Conservation (phyloP, 1,140 invertebrate genomes). For the Ips typographus region DNA sequence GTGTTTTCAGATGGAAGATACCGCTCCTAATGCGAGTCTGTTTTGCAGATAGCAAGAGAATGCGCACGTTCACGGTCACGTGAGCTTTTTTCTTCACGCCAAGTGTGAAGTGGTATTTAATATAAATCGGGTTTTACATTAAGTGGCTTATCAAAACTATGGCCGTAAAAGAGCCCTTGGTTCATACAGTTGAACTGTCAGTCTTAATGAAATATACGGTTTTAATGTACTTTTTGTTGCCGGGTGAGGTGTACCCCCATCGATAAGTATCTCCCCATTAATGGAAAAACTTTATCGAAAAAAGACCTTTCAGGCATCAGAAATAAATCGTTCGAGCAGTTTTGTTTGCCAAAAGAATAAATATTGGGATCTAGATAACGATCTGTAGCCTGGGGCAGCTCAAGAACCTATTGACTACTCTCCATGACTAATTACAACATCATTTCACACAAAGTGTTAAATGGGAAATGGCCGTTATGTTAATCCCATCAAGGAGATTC, state of each 20-base stretch:
- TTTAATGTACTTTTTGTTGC: conserved; percentile 37
- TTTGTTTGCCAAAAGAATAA: conserved; percentile 1
- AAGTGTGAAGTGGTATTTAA: background rate
- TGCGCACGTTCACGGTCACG: conserved; percentile 25
- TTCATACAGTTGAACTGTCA: conserved; percentile 18
- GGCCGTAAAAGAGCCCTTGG: conserved; percentile 10
- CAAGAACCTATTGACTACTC: too few species aligned
- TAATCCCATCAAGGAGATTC: too few species aligned
- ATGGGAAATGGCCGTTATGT: too few species aligned
- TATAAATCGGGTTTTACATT: background rate
- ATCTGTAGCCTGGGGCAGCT: too few species aligned
- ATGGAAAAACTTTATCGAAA: conserved; percentile 21
- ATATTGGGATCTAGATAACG: background rate
- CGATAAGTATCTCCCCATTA: conserved; percentile 19
- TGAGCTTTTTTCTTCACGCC: conserved; percentile 12
- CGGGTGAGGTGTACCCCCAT: background rate
- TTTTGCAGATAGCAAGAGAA: conserved; percentile 25
- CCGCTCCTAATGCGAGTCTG: conserved; percentile 21
- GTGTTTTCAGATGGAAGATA: conserved; percentile 29
- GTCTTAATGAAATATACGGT: conserved; percentile 35
- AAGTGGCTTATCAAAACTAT: background rate
- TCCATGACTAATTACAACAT: too few species aligned
- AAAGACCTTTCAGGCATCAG: background rate
- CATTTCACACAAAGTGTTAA: too few species aligned
- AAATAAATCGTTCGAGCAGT: background rate